Base-by-base conservation (phyloP, 2,113 vertebrate species). In the Halcyon malimbica region DNA sequence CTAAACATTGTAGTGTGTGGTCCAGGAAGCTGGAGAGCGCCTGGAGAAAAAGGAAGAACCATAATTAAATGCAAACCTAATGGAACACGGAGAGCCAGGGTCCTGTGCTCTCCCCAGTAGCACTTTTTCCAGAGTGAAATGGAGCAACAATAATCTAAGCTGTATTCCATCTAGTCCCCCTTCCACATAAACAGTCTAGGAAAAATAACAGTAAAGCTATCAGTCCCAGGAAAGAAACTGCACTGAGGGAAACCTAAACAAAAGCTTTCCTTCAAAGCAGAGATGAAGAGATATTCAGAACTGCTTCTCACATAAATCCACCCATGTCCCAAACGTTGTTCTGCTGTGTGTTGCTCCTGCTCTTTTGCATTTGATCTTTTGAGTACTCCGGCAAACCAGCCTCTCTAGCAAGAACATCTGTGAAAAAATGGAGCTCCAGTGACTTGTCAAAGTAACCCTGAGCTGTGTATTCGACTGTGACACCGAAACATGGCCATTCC, bases 61-160 rank as follows among this genome's bases (percentile, higher is more conserved):
- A 46, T 96, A 94, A 97, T 96, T 97, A 96, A 96, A 95, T 94
- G 82, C 73, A 96, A 96, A 96, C 80, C 69, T 93, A 94, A 94
- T 73, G 92, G 94, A 96, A 96, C 63, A 93, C 0, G 81, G 83
- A 69, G 41, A 82, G 86, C 80, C 81, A 79, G 80, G 81, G 93
- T 84, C 83, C 76, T 41, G 53, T 24, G 17, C 29, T 93, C 94
- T 89, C 79, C 88, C 76, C 69, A 35, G 76, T 53, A 96, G 86
- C 86, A 95, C 50, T 96, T 94, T 78, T 60, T 94, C 88, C 46
- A 92, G 62, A 87, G 67, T 92, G 77, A 94, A 95, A 90, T 7
- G 10, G 73, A 95, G 79, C 88, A 96, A 95, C 77, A 92, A 60
- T 82, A 90, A 94, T 46, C 62, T 62, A 56, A 92, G 86, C 65